These are phyloP conservation scores for Otolemur crassicaudatus DNA, from an alignment of 2,797 vertebrate genomes.

Conservation along the genomic window DNA sequence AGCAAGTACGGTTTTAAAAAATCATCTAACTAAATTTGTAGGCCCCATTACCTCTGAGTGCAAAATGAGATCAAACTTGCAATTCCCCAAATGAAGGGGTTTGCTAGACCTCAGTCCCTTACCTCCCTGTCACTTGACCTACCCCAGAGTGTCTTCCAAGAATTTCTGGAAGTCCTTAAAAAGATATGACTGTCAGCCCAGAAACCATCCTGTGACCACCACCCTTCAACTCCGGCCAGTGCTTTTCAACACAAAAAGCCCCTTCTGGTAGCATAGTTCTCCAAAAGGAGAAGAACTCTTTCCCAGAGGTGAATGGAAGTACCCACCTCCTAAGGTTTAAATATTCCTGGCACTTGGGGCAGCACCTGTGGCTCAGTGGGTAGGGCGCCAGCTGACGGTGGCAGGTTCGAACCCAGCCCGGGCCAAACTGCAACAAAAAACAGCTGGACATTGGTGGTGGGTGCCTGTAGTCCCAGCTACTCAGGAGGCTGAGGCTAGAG, in stretches of 20 bases:
- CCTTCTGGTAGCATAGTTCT: background rate
- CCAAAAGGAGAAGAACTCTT: background rate
- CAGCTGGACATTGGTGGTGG: too few species aligned
- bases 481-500: too few species aligned
- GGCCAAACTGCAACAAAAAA: too few species aligned
- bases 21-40: background rate
- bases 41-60: background rate
- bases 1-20: background rate
- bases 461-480: too few species aligned
- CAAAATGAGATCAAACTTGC: slow-evolving; percentile 14
- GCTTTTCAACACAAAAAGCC: background rate
- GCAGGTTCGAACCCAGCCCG: too few species aligned
- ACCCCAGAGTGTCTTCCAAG: background rate
- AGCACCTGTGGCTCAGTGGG: too few species aligned
- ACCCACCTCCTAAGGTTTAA: background rate
- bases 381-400: too few species aligned
- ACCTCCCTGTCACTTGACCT: too few species aligned
- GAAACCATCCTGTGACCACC: background rate
- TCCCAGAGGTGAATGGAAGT: background rate
- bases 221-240: background rate
- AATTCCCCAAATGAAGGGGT: background rate
- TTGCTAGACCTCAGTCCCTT: background rate
- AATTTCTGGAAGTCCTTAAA: slow-evolving; percentile 12
- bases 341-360: background rate
- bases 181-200: background rate